Conservation (phyloP, 2,113 vertebrate species). For the Trematomus loennbergii region DNA sequence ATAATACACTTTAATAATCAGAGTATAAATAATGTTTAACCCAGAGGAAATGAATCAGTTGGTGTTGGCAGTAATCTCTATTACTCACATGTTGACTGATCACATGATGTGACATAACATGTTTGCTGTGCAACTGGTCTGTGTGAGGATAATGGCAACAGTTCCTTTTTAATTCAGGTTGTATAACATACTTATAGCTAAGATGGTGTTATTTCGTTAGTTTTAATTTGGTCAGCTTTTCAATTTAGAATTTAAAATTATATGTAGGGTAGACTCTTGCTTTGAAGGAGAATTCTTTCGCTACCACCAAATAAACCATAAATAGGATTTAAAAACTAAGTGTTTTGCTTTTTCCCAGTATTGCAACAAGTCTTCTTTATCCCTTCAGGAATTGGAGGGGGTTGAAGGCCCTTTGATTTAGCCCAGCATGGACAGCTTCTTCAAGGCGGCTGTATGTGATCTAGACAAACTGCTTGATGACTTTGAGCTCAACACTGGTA, state of each 20-base stretch:
- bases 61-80: background rate
- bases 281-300: background rate
- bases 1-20: too few relatives aligned
- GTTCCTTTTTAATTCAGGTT: background rate
- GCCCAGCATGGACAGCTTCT: conserved; percentile 95
- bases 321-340: background rate
- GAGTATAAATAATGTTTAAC: background rate
- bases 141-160: background rate
- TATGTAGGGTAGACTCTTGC: too few relatives aligned
- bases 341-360: background rate
- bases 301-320: background rate
- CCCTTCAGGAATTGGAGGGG: conserved; percentile 33
- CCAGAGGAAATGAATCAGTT: background rate
- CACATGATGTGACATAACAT: background rate
- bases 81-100: background rate
- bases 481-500: conserved; percentile 95
- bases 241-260: background rate
- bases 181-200: background rate
- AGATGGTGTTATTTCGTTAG: background rate
- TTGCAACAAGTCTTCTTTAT: background rate
- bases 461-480: conserved; percentile 98
- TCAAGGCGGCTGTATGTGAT: conserved; percentile 96
- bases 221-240: background rate
- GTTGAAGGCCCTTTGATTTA: conserved; percentile 29
- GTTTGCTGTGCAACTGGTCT: conserved; percentile 12